Percentiles rank a stretch among this genome's conserved stretches.
These are phyloP conservation scores for Lycaon pictus DNA, from an alignment of 2,113 vertebrate genomes.

Conservation along the genomic window DNA sequence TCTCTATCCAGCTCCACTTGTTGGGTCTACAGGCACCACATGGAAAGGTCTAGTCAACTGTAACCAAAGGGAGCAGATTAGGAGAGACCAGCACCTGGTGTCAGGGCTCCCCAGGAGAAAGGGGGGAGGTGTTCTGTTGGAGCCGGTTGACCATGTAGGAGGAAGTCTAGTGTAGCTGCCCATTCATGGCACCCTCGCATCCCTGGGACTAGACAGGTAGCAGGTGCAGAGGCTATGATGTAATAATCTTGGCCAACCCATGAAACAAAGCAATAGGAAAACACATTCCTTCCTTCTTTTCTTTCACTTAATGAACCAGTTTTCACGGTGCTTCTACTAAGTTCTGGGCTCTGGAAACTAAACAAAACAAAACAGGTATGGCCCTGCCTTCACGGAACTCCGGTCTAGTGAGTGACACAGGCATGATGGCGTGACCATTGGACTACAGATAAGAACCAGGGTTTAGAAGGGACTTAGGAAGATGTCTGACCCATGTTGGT, in stretches of 20 bases:
- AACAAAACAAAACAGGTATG: not conserved
- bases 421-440: not conserved
- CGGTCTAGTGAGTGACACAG: too few relatives aligned
- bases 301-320: not conserved
- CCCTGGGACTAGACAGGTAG: not conserved
- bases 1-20: not conserved
- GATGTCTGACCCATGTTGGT: not conserved
- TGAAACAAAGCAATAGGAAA: not conserved
- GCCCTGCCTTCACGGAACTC: not conserved
- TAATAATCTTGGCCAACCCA: not conserved
- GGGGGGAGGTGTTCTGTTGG: not conserved
- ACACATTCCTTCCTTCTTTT: not conserved
- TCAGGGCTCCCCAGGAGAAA: not conserved
- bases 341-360: not conserved
- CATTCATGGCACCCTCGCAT: rapidly evolving
- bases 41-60: not conserved
- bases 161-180: not conserved
- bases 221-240: not conserved
- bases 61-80: not conserved
- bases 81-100: not conserved
- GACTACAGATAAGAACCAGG: not conserved
- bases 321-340: not conserved
- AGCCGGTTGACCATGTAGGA: not conserved
- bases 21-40: not conserved
- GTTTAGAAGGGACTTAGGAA: not conserved